Base-by-base conservation (phyloP, 2,797 vertebrate genomes). In the Paratrypauchen microcephalus region DNA sequence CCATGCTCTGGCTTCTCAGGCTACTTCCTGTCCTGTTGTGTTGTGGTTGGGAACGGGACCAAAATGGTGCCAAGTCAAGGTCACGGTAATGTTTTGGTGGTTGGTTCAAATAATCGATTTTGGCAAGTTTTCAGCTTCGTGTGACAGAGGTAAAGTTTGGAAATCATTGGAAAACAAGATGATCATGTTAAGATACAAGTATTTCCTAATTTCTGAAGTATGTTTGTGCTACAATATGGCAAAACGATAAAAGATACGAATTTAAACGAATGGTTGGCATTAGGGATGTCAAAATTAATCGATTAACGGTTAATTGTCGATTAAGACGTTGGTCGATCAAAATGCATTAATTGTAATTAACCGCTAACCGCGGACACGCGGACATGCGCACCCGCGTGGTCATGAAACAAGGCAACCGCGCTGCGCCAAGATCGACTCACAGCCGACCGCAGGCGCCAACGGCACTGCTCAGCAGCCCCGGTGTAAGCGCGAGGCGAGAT, bases 11-110 rank as follows among this genome's bases (percentile, higher is more conserved):
- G 75, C 81, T 75, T 85, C 79, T 48, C 47, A 86, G 82, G 86
- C 83, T 4, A 77, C 83, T 88, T 91, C 89, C 84, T 88, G 87
- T 77, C 84, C 84, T 81, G 87, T 83, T 88, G 89, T 87, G 79
- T 90, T 90, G 47, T 73, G 73, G 77, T 82, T 82, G 73, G 82
- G 76, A 82, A 84, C 69, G 64, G 18, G 74, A 45, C 57, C 69
- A 76, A 72, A 70, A 73, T 78, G 77, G 75, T 80, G 77, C 70
- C 55, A 3, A 2, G 60, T 54, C 75, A 26, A 57, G 70, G 55
- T 21, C 65, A 55, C 67, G 66, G 72, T 67, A 5, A 6, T 19
- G 32, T 19, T 30, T 4, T 3, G 30, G 72, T 75, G 83, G 85
- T 82, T 71, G 64, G 75, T 75, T 70, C 63, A 78, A 71, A 66